Evolutionary conservation across 1,140 invertebrate species (phyloP), one percentile per base, ranked within the genome.

Genomic region (Pogonognathellus flavescens): DNA sequence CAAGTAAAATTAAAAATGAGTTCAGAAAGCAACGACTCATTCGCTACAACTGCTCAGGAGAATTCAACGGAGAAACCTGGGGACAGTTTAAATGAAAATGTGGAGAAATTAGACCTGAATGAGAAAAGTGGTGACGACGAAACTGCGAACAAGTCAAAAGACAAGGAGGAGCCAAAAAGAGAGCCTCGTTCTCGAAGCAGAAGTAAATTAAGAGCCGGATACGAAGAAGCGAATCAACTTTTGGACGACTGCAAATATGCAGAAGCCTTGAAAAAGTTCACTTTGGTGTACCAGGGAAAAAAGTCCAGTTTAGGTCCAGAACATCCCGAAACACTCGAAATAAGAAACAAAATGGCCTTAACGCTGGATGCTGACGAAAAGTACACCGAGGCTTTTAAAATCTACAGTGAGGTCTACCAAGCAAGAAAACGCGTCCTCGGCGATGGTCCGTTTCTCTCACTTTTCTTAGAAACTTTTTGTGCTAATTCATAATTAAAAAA

Each of bases 341-440:
- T 81, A 0, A 85, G 16, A 41, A 22, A 82, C 76, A 70, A 84
- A 22, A 86, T 84, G 82, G 86, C 82, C 22, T 53, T 49, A 22
- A 31, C 84, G 11, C 31, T 87, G n/a, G 83, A 87, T 57, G 80
- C 20, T 1, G 31, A 83, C 9, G 83, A 52, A 62, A 87, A 83
- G 50, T 85, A 85, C 20, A 52, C 59, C 11, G 86, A 87, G 22
- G 84, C 83, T 20, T 82, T 87, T 10, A 87, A 82, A 76, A 6
- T 72, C 49, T 87, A 87, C 80, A 66, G 52, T 49, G 83, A 87
- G 76, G 86, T 87, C 8, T 83, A 80, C 16, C 57, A 59, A 55
- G 60, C 18, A 9, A 25, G 86, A 57, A 84, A 72, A 50, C 22
- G 20, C 8, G 82, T 82, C 1, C 31, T 87, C 0, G 86, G 86